Conservation (phyloP, 2,888 invertebrate species). For the Apantesis nais region DNA sequence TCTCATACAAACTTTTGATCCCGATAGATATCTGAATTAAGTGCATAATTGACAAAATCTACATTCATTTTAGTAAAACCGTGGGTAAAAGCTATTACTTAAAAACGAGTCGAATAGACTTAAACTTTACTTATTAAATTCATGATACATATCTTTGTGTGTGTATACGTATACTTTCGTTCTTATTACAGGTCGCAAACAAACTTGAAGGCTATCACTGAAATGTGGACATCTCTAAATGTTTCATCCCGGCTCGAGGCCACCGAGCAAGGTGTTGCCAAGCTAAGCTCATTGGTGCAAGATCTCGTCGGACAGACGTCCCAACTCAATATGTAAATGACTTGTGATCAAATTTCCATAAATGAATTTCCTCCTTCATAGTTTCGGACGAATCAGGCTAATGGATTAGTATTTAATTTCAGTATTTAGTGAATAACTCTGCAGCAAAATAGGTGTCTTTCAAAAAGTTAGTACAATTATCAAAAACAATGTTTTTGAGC, state of each 20-base stretch:
- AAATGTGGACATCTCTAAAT: slow-evolving; percentile 88
- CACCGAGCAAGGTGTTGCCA: slow-evolving; percentile 86
- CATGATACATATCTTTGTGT: too few species aligned
- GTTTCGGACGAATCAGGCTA: neutral
- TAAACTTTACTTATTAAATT: too few species aligned
- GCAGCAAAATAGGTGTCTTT: neutral
- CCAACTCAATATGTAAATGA: neutral
- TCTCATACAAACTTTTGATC: too few species aligned
- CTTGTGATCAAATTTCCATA: neutral
- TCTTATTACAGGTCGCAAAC: slow-evolving; percentile 67
- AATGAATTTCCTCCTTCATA: neutral
- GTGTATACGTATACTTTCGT: neutral
- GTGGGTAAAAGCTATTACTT: too few species aligned
- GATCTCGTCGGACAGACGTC: slow-evolving; percentile 77
- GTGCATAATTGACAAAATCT: too few species aligned
- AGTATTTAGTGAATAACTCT: neutral
- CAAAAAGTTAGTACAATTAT: neutral
- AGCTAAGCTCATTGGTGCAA: slow-evolving; percentile 86
- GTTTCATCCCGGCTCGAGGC: slow-evolving; percentile 88
- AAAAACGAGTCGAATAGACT: neutral
- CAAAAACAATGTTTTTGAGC: neutral
- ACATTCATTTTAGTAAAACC: too few species aligned
- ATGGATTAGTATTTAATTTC: neutral
- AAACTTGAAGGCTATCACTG: slow-evolving; percentile 81
- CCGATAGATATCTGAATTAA: too few species aligned